Evolutionary conservation across 2,113 vertebrate species (phyloP).

Genomic region (Emydura subglobosa): DNA sequence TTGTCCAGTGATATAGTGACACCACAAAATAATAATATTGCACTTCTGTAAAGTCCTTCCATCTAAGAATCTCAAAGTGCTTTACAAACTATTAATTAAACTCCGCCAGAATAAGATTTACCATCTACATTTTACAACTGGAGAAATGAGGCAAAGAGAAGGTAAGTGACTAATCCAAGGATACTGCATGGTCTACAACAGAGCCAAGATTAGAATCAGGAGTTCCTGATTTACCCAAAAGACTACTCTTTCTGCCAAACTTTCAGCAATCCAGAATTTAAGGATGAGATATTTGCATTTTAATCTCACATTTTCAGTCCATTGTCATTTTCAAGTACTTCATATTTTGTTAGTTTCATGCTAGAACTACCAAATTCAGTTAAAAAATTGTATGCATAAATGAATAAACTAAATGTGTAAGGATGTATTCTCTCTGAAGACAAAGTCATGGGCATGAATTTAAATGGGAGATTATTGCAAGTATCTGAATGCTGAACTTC

Average conservation of each 20-base stretch:
- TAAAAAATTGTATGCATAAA: not conserved
- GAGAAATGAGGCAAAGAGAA: not conserved
- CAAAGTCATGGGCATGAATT: not conserved
- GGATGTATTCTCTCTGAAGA: not conserved
- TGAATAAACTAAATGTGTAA: not conserved
- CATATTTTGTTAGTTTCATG: fast-evolving
- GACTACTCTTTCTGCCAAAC: not conserved
- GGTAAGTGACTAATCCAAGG: not conserved
- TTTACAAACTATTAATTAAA: not conserved
- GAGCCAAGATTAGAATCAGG: not conserved
- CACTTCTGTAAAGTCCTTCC: not conserved
- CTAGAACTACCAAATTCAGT: not conserved
- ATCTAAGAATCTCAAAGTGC: not conserved
- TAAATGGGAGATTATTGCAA: not conserved
- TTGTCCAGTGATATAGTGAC: not conserved
- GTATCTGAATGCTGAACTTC: not conserved
- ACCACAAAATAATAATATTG: not conserved
- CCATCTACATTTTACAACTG: fast-evolving
- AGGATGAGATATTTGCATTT: not conserved
- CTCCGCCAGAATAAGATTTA: not conserved
- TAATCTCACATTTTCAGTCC: not conserved
- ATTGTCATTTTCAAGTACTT: not conserved
- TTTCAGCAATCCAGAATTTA: not conserved
- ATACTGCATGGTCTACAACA: not conserved
- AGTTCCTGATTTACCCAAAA: fast-evolving